A percentile compares a stretch with the other conserved stretches of the same genome.
Conservation (phyloP, 2,113 vertebrate species). For the Nipponia nippon region DNA sequence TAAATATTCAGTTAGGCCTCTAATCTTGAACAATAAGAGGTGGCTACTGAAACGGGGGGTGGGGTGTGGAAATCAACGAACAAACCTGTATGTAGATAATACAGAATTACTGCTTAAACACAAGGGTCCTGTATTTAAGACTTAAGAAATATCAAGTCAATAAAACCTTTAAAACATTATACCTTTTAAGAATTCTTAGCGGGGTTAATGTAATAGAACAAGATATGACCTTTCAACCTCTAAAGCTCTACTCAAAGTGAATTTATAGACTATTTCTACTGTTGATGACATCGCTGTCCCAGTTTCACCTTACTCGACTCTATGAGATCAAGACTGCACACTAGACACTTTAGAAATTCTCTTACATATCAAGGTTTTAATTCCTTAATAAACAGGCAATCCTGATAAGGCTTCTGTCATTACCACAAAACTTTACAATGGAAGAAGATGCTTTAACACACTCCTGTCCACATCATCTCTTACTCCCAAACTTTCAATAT, state of each 20-base stretch:
- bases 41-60: not conserved
- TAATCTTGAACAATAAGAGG: not conserved
- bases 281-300: not conserved
- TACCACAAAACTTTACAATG: not conserved
- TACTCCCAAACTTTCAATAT: not conserved
- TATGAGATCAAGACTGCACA: not conserved
- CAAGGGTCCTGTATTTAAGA: not conserved
- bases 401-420: not conserved
- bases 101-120: not conserved
- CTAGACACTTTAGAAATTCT: not conserved
- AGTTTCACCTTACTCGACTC: not conserved
- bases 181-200: not conserved
- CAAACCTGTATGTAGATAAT: not conserved
- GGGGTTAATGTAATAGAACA: not conserved
- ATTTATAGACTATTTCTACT: not conserved
- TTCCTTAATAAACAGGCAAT: not conserved
- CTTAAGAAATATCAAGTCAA: not conserved
- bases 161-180: not conserved
- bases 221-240: not conserved
- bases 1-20: not conserved
- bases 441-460: not conserved
- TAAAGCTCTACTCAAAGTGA: not conserved
- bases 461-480: not conserved
- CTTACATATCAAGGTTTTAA: not conserved
- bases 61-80: not conserved